Evolutionary conservation across 1,140 invertebrate genomes (phyloP).

Genomic region (Zaprionus ghesquierei): DNA sequence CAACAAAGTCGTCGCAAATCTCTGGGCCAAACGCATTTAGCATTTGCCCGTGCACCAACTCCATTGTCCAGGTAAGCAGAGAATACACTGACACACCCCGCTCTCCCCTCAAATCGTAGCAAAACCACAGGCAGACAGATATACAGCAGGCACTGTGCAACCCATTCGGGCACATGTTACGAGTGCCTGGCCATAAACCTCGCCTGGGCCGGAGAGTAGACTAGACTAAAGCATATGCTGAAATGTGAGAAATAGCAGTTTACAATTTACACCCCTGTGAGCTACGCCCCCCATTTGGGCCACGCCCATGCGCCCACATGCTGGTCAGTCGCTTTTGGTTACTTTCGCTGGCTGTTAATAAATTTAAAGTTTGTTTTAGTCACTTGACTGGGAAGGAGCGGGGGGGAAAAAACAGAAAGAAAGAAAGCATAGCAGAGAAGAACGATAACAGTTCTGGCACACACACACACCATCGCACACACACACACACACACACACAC

Average conservation of each 20-base stretch:
- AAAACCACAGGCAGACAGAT: slow-evolving; percentile 38
- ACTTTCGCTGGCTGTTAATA: slow-evolving; percentile 69
- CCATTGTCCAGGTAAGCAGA: slow-evolving; percentile 71
- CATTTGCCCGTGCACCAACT: slow-evolving; percentile 23
- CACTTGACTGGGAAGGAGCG: slow-evolving; percentile 11
- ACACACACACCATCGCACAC: background rate
- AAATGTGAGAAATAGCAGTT: slow-evolving; percentile 62
- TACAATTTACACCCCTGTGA: slow-evolving; percentile 67
- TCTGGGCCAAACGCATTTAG: slow-evolving; percentile 39
- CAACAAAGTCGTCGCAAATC: slow-evolving; percentile 34
- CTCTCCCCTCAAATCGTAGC: background rate
- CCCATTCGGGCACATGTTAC: slow-evolving; percentile 29
- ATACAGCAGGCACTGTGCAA: slow-evolving; percentile 2
- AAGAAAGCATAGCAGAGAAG: background rate
- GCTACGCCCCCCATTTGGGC: slow-evolving; percentile 39
- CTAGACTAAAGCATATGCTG: slow-evolving; percentile 40
- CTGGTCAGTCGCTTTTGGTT: slow-evolving; percentile 36
- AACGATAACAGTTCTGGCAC: slow-evolving; percentile 9
- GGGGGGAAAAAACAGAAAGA: too few species aligned
- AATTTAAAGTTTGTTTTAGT: slow-evolving; percentile 76
- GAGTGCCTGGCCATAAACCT: slow-evolving; percentile 69
- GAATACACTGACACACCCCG: background rate
- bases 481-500: background rate
- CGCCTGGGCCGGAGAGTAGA: background rate
- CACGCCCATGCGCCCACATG: slow-evolving; percentile 15